Base-by-base conservation (phyloP, 1,140 invertebrate species). In the Eupristina koningsbergeri region DNA sequence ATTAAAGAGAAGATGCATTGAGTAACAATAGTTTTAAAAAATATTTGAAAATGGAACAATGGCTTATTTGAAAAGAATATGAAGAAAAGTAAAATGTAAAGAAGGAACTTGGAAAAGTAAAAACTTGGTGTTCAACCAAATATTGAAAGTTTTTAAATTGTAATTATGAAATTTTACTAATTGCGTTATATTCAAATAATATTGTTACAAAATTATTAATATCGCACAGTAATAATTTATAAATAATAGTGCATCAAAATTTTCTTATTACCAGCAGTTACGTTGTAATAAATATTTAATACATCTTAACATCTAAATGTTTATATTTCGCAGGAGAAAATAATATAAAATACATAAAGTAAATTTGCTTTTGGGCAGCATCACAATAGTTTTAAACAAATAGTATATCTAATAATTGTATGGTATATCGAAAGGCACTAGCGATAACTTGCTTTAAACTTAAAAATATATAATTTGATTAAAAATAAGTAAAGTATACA, bases 21-120 rank as follows among this genome's bases (percentile, higher is more conserved):
- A 84, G 82, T 36, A 47, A 79, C 71, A n/a, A 36, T 73, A 84
- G 82, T 63, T 47, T 31, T 71, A 67, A 58, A 84, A 45, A 83
- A 78, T 83, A 64, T 58, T 47, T 15, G 71, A 71, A 75, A 50
- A 8, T 63, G 73, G 64, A 80, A 73, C 73, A 19, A 39, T 45
- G n/a, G n/a, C n/a, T n/a, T n/a, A n/a, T n/a, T n/a, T n/a, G n/a
- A n/a, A n/a, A n/a, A n/a, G n/a, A n/a, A n/a, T n/a, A n/a, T n/a
- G n/a, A n/a, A n/a, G n/a, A n/a, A n/a, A n/a, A n/a, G n/a, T n/a
- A n/a, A n/a, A n/a, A n/a, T n/a, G n/a, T n/a, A 19, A 61, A 39
- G 13, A 75, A 53, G 39, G 53, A 53, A 17, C 19, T 19, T 76
- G 26, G 34, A 61, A 39, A 36, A 58, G 22, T 15, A 17, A 36